A percentile compares a stretch with the other conserved stretches of the same genome.
These are phyloP conservation scores for Potorous gilbertii DNA, from an alignment of 2,797 vertebrate species.

Conservation along the genomic window DNA sequence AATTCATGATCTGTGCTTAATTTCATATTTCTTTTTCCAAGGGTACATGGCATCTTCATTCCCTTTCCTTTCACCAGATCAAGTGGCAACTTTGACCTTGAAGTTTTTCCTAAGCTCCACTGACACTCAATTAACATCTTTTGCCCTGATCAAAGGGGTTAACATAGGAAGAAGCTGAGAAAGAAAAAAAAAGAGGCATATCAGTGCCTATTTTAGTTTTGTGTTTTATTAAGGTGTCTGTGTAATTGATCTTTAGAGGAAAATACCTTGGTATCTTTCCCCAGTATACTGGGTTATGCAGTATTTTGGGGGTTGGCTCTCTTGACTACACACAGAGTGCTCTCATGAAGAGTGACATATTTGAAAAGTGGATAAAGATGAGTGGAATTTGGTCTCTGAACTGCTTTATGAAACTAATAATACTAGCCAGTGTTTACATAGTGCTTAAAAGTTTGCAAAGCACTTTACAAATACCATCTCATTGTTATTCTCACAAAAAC, in stretches of 20 bases:
- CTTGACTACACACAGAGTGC: neutral
- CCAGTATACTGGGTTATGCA: neutral
- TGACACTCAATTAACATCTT: neutral
- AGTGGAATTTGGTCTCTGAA: neutral
- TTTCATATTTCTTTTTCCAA: neutral
- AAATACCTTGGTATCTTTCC: neutral
- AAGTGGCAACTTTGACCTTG: neutral
- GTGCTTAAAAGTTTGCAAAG: constrained; percentile 7
- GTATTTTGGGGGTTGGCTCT: constrained; percentile 13
- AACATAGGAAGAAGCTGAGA: neutral
- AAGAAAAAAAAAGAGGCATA: too few species aligned
- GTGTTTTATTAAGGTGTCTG: too few species aligned
- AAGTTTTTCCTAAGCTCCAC: neutral
- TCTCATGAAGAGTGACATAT: neutral
- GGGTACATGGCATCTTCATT: neutral
- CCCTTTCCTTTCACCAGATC: neutral
- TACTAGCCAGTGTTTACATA: neutral
- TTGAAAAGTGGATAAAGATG: neutral
- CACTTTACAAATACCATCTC: constrained; percentile 5
- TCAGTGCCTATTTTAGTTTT: too few species aligned
- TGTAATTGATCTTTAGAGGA: neutral
- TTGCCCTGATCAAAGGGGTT: neutral
- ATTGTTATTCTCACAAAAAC: neutral
- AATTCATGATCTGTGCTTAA: neutral
- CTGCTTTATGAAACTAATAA: constrained; percentile 19